Base-by-base conservation (phyloP, 2,888 invertebrate species). In the Venusia cambrica region DNA sequence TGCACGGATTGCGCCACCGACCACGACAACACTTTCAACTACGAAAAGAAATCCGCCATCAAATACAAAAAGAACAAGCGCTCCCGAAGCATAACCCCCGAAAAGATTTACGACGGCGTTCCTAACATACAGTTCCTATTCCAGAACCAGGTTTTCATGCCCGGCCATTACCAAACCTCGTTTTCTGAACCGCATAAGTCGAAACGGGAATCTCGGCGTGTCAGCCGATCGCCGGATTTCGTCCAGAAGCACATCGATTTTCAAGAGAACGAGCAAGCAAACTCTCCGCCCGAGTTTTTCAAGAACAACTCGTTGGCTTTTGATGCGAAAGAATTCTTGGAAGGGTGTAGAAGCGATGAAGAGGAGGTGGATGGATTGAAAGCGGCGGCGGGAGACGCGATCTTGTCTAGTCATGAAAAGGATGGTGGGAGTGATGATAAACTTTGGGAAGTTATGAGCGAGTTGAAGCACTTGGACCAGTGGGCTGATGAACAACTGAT, bases 121-220 rank as follows among this genome's bases (percentile, higher is more conserved):
- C 87, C 87, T 2, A 81, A 76, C 31, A 80, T 88, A 63, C 87
- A 88, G 47, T 87, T 88, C 57, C 61, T 87, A 6, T 88, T 87
- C 45, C 85, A 85, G 58, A 87, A 87, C 46, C 87, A 87, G 52
- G 83, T 88, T 8, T 87, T 87, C 42, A 80, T 88, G 83, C 85
- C 85, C 4, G 81, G 87, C 0, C 74, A 79, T 45, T 68, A 68
- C 32, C 57, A 66, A 6, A 45, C 62, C 1, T 39, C 80, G 0
- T 75, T 64, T 38, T 68, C 81, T 1, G 83, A 83, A 39, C 73
- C 81, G 4, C 55, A 59, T 2, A 71, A 64, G 45, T 31, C 48
- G 3, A 66, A 59, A 26, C 59, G 56, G 1, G 47, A 53, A 2
- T 43, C 62, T 6, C 58, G 60, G 5, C 63, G 64, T 13, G 63